Base-by-base conservation (phyloP, 1,140 invertebrate genomes). In the Drosophila kohkoa region DNA sequence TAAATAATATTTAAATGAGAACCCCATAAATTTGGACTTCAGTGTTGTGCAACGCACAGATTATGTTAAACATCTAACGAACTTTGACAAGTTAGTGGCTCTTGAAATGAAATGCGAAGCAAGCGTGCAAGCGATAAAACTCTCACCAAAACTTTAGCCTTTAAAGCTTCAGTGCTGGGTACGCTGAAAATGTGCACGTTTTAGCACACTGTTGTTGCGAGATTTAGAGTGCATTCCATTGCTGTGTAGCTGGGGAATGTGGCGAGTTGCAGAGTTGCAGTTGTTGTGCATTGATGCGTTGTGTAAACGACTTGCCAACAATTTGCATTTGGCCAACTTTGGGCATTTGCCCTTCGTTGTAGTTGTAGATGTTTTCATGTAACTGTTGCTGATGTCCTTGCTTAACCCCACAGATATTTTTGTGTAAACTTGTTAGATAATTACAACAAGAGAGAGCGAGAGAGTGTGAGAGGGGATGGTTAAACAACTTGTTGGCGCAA, bases 361-460 rank as follows among this genome's bases (percentile, higher is more conserved):
- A 11, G 57, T 8, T 28, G 15, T 51, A 41, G 30, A 15, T 15
- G 15, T 15, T 15, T 15, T 1, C 20, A 4, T 25, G 20, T 25
- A 25, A 3, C 60, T 49, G 35, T 38, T 38, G 7, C 35, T 10
- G 35, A 38, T 38, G 35, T 38, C 35, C 35, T 38, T 10, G 35
- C 15, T 30, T 15, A n/a, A 5, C 20, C 7, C 15, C 7, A 25
- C 20, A 20, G 57, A 45, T 46, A 25, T 59, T 55, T 59, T 57
- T 49, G 52, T 30, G 46, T 65, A 65, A 65, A 71, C 67, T 55
- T 32, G 57, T 63, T 63, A 35, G 41, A 51, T 58, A 73, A 73
- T 73, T 57, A 66, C 28, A 41, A 11, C 11, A 35, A 30, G 25
- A 5, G 1, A 63, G 11, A 25, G 46, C 4, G 15, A 51, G 10